Percentiles rank a stretch among this genome's conserved stretches.
phyloP scores from a whole-genome alignment of 2,113 vertebrate genomes.

The Nothocercus julius region DNA sequence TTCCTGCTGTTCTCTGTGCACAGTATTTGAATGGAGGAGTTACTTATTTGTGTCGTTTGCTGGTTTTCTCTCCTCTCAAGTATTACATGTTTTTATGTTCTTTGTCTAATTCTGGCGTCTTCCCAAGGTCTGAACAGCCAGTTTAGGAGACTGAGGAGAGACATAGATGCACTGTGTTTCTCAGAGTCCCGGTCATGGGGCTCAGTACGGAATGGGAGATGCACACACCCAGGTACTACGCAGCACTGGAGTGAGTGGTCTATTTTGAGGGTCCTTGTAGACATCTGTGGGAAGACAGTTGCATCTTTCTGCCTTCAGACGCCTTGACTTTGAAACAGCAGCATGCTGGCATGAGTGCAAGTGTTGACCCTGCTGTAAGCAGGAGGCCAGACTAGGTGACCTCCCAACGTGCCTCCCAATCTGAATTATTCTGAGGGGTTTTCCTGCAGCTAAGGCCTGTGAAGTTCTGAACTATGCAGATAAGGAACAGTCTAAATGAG shows the following conservation, averaged over 20 bases:
- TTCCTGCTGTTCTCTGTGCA: background rate
- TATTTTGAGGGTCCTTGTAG: background rate
- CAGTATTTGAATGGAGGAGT: background rate
- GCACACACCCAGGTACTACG: no score
- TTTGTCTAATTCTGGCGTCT: background rate
- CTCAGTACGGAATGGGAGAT: background rate
- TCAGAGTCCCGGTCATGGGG: background rate
- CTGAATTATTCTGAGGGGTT: background rate
- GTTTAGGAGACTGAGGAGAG: background rate
- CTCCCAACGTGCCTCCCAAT: background rate
- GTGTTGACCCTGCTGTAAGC: background rate
- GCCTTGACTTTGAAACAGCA: background rate
- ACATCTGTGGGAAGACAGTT: background rate
- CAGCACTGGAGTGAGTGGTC: accelerated
- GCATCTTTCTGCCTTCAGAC: background rate
- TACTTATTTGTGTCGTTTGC: background rate
- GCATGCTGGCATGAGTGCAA: background rate
- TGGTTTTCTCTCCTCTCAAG: background rate
- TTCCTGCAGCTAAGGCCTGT: background rate
- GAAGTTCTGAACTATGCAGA: background rate
- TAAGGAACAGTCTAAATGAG: background rate
- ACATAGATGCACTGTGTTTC: accelerated
- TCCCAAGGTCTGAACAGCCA: background rate
- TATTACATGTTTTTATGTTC: background rate
- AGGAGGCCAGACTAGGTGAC: background rate